A percentile compares a stretch with the other conserved stretches of the same genome.
Conservation (phyloP, 2,888 invertebrate genomes). For the Fragum whitleyi region DNA sequence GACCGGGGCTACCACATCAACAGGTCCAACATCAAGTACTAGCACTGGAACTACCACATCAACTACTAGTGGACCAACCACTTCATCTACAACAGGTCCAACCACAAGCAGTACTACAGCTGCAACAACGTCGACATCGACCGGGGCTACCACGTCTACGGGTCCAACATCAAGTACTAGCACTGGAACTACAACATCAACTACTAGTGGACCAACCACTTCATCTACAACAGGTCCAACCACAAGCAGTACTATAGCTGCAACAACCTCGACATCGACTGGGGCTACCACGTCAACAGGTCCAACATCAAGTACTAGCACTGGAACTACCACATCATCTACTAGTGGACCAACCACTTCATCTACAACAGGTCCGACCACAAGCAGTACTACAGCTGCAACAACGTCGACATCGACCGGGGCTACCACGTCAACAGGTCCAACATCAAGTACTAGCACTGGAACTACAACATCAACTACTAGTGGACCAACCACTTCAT, state of each 20-base stretch:
- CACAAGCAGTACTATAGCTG: not conserved
- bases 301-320: not conserved
- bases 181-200: not conserved
- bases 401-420: slow-evolving; percentile 1
- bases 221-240: slow-evolving; percentile 1
- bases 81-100: not conserved
- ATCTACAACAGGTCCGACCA: not conserved
- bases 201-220: slow-evolving; percentile 1
- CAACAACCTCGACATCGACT: not conserved
- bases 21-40: not conserved
- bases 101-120: not conserved
- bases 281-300: not conserved
- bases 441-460: not conserved
- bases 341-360: slow-evolving; percentile 1
- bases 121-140: not conserved
- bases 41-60: not conserved
- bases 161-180: not conserved
- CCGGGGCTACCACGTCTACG: not conserved
- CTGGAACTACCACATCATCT: not conserved
- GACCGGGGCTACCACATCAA: not conserved
- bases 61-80: not conserved
- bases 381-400: not conserved
- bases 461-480: not conserved
- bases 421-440: not conserved
- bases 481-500: not conserved